A percentile compares a stretch with the other conserved stretches of the same genome.
These are phyloP conservation scores for Megaptera novaeangliae DNA, from an alignment of 2,113 vertebrate genomes.

Conservation along the genomic window DNA sequence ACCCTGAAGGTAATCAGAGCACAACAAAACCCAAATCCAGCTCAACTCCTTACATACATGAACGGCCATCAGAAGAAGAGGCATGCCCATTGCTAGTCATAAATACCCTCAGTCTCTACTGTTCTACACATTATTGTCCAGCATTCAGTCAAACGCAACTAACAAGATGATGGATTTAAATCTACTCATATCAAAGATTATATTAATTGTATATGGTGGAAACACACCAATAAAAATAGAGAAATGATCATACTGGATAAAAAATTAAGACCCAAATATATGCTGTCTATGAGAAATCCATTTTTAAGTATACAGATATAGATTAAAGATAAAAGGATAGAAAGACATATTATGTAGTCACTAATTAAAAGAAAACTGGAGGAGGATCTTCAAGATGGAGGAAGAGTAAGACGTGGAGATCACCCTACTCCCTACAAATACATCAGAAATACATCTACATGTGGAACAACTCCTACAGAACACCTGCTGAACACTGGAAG, in stretches of 20 bases:
- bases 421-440: no score
- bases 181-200: not conserved
- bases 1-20: not conserved
- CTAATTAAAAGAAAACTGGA: no score
- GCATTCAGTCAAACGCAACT: not conserved
- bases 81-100: not conserved
- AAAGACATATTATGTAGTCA: not conserved
- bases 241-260: not conserved
- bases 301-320: not conserved
- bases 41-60: not conserved
- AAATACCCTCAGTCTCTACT: not conserved
- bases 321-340: not conserved
- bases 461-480: no score
- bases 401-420: no score
- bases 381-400: no score
- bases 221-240: not conserved
- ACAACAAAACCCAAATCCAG: not conserved
- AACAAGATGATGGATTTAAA: not conserved
- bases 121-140: not conserved
- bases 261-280: not conserved
- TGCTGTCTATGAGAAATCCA: not conserved
- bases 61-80: not conserved
- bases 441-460: no score
- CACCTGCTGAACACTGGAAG: no score
- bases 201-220: not conserved